Base-by-base conservation (phyloP, 2,888 invertebrate species). In the Pollenia labialis region DNA sequence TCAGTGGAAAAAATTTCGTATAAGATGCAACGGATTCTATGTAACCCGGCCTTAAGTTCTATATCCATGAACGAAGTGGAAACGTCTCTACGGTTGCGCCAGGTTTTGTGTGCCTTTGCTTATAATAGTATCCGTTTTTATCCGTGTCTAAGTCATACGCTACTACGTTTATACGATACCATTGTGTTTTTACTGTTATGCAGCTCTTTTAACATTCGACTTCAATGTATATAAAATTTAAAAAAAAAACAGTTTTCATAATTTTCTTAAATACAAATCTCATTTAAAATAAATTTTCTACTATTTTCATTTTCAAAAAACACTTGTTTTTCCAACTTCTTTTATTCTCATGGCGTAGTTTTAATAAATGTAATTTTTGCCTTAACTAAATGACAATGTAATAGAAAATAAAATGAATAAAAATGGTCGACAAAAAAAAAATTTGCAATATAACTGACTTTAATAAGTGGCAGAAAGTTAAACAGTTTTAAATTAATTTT, bases 361-460 rank as follows among this genome's bases (percentile, higher is more conserved):
- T 23, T 68, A 68, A 68, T 68, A 68, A 68, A 48, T 68, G 66
- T 68, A 48, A 68, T 32, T 48, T 46, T 46, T 68, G 48, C 48
- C 46, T 23, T 14, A 23, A 42, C 23, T 9, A 68, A 68, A 48
- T 14, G 46, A 46, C 23, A 18, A 8, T 32, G 46, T 23, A 68
- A 48, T 16, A 42, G 16, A 62, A 18, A 48, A 48, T 14, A 6
- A 14, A 32, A 48, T 0, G 32, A n/a, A 48, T 16, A 9, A 68
- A 14, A 48, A 32, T 68, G 23, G 23, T 50, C 14, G 48, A 23
- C 46, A 64, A 46, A 18, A 64, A 16, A 11, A 18, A 23, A 66
- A 66, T 32, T 23, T 60, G 50, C 66, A 64, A 64, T 46, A 64
- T 2, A 44, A 42, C 42, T 42, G n/a, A 9, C 14, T 60, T 60